Evolutionary conservation across 2,113 vertebrate species (phyloP).

Genomic region (Arenaria interpres): DNA sequence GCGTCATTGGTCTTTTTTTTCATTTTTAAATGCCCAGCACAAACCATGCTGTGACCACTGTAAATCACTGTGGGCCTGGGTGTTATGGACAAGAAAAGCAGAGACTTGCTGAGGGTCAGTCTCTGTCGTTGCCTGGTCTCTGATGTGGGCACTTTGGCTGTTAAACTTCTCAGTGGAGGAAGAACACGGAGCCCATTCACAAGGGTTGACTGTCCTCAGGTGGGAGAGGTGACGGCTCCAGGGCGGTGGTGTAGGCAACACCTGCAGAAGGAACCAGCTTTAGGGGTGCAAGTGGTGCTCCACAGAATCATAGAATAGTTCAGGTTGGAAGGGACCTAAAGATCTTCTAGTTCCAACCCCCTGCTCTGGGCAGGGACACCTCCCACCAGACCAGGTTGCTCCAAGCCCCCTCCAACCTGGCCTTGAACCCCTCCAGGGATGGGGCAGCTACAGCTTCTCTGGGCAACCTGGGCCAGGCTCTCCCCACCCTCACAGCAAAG

Average conservation of each 20-base stretch:
- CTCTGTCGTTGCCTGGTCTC: not conserved
- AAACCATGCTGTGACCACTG: not conserved
- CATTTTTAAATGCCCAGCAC: not conserved
- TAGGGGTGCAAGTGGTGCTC: not conserved
- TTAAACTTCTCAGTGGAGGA: not conserved
- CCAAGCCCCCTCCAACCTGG: no score
- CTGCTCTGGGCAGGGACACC: no score
- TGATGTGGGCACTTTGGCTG: not conserved
- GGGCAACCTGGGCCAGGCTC: no score
- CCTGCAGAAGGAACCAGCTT: not conserved
- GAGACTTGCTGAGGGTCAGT: not conserved
- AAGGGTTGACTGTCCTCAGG: not conserved
- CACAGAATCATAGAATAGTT: no score
- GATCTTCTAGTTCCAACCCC: no score
- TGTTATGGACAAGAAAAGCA: not conserved
- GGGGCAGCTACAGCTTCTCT: no score
- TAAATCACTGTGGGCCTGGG: not conserved
- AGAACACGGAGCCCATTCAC: not conserved
- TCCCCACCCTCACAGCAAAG: no score
- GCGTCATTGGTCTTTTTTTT: not conserved
- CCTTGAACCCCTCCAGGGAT: no score
- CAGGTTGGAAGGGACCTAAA: no score
- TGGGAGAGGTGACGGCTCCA: not conserved
- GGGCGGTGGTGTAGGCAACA: accelerated
- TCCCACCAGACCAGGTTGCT: no score